A percentile compares a stretch with the other conserved stretches of the same genome.
Conservation (phyloP, 2,888 invertebrate genomes). For the Mythimna albipuncta region DNA sequence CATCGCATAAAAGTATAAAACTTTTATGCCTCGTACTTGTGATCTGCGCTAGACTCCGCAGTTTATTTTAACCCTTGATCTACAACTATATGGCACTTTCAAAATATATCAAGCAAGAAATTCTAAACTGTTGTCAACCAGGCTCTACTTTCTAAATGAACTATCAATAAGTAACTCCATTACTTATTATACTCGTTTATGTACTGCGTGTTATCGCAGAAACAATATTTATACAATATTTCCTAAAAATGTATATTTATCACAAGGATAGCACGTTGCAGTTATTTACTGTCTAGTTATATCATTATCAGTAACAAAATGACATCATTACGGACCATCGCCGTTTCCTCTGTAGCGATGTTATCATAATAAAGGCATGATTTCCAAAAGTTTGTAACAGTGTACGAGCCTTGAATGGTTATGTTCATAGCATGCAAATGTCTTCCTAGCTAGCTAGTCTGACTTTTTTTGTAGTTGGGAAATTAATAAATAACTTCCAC, state of each 20-base stretch:
- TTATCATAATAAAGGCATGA: constrained; percentile 71
- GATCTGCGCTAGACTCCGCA: constrained; percentile 35
- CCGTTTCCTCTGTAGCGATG: constrained; percentile 71
- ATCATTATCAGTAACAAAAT: constrained; percentile 75
- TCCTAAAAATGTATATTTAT: constrained; percentile 58
- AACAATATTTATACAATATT: constrained; percentile 41
- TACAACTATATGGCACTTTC: constrained; percentile 9
- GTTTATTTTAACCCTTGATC: constrained; percentile 53
- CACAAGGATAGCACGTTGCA: constrained; percentile 57
- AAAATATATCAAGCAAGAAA: constrained; percentile 6
- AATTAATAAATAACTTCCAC: too few species aligned
- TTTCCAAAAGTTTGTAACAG: constrained; percentile 68
- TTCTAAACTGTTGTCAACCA: constrained; percentile 8
- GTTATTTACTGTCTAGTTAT: constrained; percentile 72
- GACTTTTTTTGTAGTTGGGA: neutral
- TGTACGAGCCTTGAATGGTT: constrained; percentile 55
- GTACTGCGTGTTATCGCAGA: constrained; percentile 29
- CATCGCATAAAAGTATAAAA: constrained; percentile 68
- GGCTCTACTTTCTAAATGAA: constrained; percentile 2
- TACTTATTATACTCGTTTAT: constrained; percentile 2
- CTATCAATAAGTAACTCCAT: constrained; percentile 12
- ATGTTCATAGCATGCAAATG: constrained; percentile 57
- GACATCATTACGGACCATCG: constrained; percentile 73
- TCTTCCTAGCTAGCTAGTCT: constrained; percentile 14
- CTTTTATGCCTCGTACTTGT: constrained; percentile 67